Evolutionary conservation across 2,888 invertebrate species (phyloP).

Genomic region (Ormyrus labotus): DNA sequence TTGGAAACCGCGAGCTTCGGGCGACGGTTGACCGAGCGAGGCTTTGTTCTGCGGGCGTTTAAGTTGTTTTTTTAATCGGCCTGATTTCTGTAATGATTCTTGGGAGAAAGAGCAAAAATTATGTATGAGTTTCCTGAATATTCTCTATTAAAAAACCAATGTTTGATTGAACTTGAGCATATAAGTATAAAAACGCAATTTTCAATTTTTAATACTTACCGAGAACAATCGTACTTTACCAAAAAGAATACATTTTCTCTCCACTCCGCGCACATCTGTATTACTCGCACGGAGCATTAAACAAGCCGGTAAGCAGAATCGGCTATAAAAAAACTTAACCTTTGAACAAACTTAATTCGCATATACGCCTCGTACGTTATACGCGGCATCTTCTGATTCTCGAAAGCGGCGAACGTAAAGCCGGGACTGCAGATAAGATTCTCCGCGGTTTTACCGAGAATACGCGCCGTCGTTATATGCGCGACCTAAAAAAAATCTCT

Average conservation of each 20-base stretch:
- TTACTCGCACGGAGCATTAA: too few species aligned
- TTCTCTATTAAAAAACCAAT: too few species aligned
- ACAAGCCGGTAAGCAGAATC: too few species aligned
- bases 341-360: background rate
- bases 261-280: too few species aligned
- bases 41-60: too few species aligned
- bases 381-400: constrained; percentile 32
- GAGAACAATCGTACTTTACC: too few species aligned
- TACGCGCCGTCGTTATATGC: background rate
- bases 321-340: background rate
- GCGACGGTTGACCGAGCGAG: too few species aligned
- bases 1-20: too few species aligned
- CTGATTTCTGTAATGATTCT: background rate
- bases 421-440: constrained; percentile 36
- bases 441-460: constrained; percentile 38
- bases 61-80: constrained; percentile 20
- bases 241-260: too few species aligned
- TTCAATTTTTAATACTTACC: background rate
- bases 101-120: too few species aligned
- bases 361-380: background rate
- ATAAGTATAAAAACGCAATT: background rate
- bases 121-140: too few species aligned
- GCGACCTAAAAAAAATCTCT: constrained; percentile 27
- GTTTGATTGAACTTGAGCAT: too few species aligned
- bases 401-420: constrained; percentile 12